Evolutionary conservation across 2,113 vertebrate species (phyloP), one percentile per base, ranked within the genome.

Genomic region (Drymodes brunneopygia): DNA sequence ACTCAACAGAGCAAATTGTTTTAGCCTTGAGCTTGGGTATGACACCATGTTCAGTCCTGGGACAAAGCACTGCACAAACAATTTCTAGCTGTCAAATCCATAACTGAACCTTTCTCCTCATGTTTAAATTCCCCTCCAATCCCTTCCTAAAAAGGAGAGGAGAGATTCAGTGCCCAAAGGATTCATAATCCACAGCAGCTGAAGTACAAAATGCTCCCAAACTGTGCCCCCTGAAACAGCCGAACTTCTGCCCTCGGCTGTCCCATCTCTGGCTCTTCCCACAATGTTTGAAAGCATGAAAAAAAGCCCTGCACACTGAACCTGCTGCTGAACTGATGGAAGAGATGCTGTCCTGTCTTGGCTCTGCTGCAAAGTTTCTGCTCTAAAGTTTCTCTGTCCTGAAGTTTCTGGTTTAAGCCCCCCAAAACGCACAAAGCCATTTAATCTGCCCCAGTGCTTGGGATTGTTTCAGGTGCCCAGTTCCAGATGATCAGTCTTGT

Each of bases 1-100:
- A 8, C 18, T 62, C 44, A 35, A 10, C 24, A 48, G 28, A 57
- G 45, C 20, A 31, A 69, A 72, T 14, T 54, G n/a, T 20, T 84
- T 44, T 23, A 83, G 69, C 17, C 25, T 61, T 3, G 1, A 64
- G 45, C 36, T 86, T 58, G 0, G 0, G 8, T 57, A 16, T 22
- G 23, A 56, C 16, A 15, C 11, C 31, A 4, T 44, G 27, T 70
- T 79, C 57, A 81, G 17, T 28, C n/a, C 67, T 47, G 15, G 42
- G 35, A 88, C n/a, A 77, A 80, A 88, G 25, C 54, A 54, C 48
- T 65, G 53, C 21, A 42, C 44, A 71, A 79, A 50, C 48, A 25
- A 60, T 83, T 82, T 66, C 56, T 79, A 56, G 74, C 50, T 92
- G 79, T 94, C 62, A 92, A 92, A 93, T 71, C 62, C 56, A 53